A percentile compares a stretch with the other conserved stretches of the same genome.
Evolutionary conservation across 2,797 vertebrate genomes (phyloP).

Genomic region (Acanthurus lineatus): DNA sequence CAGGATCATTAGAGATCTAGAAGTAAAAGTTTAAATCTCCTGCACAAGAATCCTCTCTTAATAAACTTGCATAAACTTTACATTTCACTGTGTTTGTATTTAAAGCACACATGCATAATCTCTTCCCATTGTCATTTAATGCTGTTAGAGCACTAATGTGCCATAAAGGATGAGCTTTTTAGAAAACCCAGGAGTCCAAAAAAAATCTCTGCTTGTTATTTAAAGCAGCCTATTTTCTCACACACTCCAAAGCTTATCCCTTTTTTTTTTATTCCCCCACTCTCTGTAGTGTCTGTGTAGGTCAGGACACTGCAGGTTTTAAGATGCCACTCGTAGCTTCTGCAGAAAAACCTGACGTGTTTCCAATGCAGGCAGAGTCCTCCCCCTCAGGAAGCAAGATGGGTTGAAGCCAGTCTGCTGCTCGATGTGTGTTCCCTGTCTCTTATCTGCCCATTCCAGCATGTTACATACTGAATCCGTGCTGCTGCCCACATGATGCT

Average conservation of each 20-base stretch:
- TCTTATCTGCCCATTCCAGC: constrained; percentile 78
- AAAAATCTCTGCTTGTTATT: constrained; percentile 22
- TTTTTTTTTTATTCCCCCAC: not conserved
- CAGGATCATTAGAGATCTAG: not conserved
- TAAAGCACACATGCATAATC: constrained; percentile 44
- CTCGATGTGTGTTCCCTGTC: constrained; percentile 26
- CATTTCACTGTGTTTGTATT: constrained; percentile 35
- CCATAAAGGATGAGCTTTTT: constrained; percentile 50
- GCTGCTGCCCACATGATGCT: constrained; percentile 47
- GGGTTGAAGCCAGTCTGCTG: constrained; percentile 39
- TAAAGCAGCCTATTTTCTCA: constrained; percentile 7
- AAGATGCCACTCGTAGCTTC: constrained; percentile 22
- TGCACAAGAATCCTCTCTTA: not conserved
- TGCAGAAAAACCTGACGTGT: constrained; percentile 42
- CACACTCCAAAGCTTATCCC: not conserved
- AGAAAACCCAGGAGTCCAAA: constrained; percentile 12
- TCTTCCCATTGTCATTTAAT: constrained; percentile 44
- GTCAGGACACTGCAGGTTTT: constrained; percentile 37
- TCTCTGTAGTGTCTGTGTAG: not conserved
- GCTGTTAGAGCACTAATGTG: constrained; percentile 39
- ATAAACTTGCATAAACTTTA: not conserved
- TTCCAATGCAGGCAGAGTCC: constrained; percentile 27
- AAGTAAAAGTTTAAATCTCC: constrained; percentile 12
- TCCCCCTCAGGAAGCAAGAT: constrained; percentile 47
- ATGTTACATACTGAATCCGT: constrained; percentile 40